Evolutionary conservation across 2,888 invertebrate genomes (phyloP).

Genomic region (Hedychridium roseum): DNA sequence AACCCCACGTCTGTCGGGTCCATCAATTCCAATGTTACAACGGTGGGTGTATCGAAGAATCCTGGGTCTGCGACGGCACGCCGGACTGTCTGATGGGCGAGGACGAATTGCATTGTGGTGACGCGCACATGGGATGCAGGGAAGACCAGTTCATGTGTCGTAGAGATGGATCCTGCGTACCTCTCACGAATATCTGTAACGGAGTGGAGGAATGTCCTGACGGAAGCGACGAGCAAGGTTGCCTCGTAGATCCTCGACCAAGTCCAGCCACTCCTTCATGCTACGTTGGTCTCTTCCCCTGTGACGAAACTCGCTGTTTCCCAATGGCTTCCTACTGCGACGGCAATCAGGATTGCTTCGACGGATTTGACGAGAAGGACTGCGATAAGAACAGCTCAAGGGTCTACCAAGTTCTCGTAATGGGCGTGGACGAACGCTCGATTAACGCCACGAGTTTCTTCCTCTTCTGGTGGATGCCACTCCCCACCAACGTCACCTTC

Average conservation of each 20-base stretch:
- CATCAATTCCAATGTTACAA: conserved; percentile 69
- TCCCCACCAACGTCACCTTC: conserved; percentile 61
- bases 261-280: conserved; percentile 65
- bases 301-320: conserved; percentile 71
- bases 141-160: conserved; percentile 69
- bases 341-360: conserved; percentile 74
- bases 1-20: conserved; percentile 63
- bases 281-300: conserved; percentile 67
- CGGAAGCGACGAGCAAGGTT: conserved; percentile 67
- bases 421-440: conserved; percentile 73
- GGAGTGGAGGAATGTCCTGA: conserved; percentile 67
- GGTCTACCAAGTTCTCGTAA: conserved; percentile 68
- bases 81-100: conserved; percentile 69
- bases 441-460: conserved; percentile 72
- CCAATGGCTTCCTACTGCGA: conserved; percentile 73
- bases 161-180: conserved; percentile 71
- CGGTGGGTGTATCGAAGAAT: conserved; percentile 69
- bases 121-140: conserved; percentile 54
- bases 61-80: conserved; percentile 72
- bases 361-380: conserved; percentile 77
- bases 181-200: conserved; percentile 65
- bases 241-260: conserved; percentile 47
- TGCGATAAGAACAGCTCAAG: conserved; percentile 66
- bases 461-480: conserved; percentile 72
- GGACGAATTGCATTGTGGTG: conserved; percentile 66